A percentile compares a stretch with the other conserved stretches of the same genome.
These are phyloP conservation scores for Ceramica pisi DNA, from an alignment of 2,888 invertebrate species.

Conservation along the genomic window DNA sequence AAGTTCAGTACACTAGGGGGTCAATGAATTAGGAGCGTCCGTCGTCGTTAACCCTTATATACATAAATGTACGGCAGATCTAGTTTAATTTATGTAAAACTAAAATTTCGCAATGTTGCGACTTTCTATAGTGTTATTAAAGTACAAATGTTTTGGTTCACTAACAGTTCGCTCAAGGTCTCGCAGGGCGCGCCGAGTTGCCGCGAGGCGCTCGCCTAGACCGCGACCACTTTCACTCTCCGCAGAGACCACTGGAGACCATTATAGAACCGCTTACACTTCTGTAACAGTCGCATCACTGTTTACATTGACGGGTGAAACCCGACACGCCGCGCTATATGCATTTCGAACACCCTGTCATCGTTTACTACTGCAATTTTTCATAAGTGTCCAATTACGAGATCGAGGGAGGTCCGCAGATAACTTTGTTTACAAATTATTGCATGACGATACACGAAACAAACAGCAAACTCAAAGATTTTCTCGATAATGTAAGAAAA, in stretches of 20 bases:
- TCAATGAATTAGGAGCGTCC: constrained; percentile 35
- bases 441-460: constrained; percentile 42
- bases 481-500: constrained; percentile 60
- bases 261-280: constrained; percentile 69
- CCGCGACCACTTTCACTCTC: constrained; percentile 86
- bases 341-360: constrained; percentile 54
- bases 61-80: constrained; percentile 7
- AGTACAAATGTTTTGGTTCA: constrained; percentile 56
- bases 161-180: constrained; percentile 71
- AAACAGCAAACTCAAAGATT: constrained; percentile 48
- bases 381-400: constrained; percentile 51
- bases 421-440: constrained; percentile 49
- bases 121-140: constrained; percentile 40
- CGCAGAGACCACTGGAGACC: constrained; percentile 75
- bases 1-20: constrained; percentile 30
- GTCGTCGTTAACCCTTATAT: constrained; percentile 12
- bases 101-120: constrained; percentile 23
- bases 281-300: constrained; percentile 62
- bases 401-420: constrained; percentile 61
- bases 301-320: constrained; percentile 61
- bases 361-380: constrained; percentile 56
- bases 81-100: constrained; percentile 25
- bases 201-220: constrained; percentile 77
- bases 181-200: constrained; percentile 65
- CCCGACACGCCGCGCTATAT: constrained; percentile 54